Evolutionary conservation across 1,140 invertebrate species (phyloP).

Genomic region (Gryllus bimaculatus): DNA sequence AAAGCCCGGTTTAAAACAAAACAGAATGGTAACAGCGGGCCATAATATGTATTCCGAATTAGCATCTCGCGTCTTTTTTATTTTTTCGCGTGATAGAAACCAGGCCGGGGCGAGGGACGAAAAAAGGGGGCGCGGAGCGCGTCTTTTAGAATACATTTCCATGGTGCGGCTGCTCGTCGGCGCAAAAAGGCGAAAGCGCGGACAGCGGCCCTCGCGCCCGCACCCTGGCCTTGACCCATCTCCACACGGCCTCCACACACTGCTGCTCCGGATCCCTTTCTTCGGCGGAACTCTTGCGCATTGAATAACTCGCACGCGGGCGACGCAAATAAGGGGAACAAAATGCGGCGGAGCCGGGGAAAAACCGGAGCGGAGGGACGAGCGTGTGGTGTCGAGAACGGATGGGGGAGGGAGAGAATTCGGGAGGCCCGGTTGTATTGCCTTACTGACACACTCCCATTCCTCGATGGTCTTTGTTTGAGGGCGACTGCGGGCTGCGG

Average conservation of each 20-base stretch:
- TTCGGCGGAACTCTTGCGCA: neutral
- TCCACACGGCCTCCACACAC: neutral
- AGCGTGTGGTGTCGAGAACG: no score
- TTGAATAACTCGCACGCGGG: neutral
- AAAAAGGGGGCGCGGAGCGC: neutral
- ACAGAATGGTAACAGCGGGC: neutral
- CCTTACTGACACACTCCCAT: no score
- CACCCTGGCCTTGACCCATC: neutral
- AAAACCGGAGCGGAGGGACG: no score
- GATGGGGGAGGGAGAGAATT: no score
- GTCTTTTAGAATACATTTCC: no score
- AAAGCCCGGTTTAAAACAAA: neutral
- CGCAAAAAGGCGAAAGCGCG: no score
- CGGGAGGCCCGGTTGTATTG: no score
- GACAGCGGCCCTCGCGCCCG: no score
- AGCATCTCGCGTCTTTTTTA: neutral
- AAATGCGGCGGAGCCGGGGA: neutral
- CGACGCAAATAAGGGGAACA: neutral
- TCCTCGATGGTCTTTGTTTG: no score
- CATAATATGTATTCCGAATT: slow-evolving; percentile 1
- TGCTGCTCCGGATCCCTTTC: neutral
- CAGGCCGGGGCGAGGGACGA: neutral
- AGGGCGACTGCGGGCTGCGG: no score
- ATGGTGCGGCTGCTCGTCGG: no score
- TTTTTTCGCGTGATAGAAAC: neutral